A percentile compares a stretch with the other conserved stretches of the same genome.
phyloP scores from a whole-genome alignment of 2,797 vertebrate genomes.

The Phylloscopus collybita region DNA sequence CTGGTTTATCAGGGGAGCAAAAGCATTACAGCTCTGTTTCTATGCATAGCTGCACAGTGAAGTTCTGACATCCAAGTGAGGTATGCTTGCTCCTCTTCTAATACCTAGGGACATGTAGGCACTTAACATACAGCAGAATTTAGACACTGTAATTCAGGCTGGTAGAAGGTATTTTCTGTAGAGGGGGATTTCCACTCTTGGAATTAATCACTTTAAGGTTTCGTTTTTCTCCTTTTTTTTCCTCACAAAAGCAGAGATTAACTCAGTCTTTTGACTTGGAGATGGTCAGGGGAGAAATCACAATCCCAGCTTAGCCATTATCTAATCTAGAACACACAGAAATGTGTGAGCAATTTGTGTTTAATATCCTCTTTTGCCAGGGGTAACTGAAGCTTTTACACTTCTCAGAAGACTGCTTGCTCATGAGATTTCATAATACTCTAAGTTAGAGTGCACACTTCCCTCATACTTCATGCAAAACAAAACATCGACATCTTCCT shows the following conservation, averaged over 20 bases:
- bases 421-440: background rate
- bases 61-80: slow-evolving; percentile 5
- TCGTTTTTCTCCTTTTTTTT: background rate
- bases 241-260: background rate
- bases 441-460: background rate
- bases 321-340: background rate
- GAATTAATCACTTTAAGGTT: background rate
- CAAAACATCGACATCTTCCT: background rate
- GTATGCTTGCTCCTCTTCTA: background rate
- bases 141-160: background rate
- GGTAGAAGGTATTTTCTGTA: background rate
- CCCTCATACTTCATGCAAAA: background rate
- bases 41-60: background rate
- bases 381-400: background rate
- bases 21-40: background rate
- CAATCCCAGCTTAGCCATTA: background rate
- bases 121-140: slow-evolving; percentile 6
- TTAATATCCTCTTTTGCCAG: background rate
- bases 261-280: background rate
- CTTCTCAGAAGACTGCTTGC: background rate
- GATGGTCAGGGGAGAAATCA: slow-evolving; percentile 1
- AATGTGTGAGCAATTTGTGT: background rate
- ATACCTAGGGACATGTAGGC: background rate
- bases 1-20: background rate
- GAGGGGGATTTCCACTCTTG: background rate